Evolutionary conservation across 2,797 vertebrate genomes (phyloP).

Genomic region (Masticophis lateralis): DNA sequence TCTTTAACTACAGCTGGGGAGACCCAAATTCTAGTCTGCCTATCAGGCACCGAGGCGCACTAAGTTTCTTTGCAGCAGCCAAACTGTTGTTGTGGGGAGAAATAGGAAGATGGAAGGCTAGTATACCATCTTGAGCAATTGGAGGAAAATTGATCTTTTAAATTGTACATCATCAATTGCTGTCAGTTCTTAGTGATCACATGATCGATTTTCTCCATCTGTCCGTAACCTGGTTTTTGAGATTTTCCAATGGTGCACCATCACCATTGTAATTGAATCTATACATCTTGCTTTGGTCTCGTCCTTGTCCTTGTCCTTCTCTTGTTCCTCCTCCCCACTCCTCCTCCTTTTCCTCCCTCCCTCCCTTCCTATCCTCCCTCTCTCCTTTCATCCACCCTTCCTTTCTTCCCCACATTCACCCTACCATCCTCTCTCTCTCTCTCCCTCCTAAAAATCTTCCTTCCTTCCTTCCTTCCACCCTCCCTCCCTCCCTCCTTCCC

Average conservation of each 20-base stretch:
- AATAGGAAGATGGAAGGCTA: neutral
- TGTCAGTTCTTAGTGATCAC: neutral
- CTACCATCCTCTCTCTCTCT: no score
- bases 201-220: neutral
- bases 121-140: neutral
- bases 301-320: no score
- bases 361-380: no score
- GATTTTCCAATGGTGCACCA: neutral
- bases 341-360: no score
- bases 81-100: neutral
- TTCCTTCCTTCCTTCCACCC: no score
- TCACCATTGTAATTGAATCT: neutral
- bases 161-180: neutral
- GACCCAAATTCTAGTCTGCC: neutral
- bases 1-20: neutral
- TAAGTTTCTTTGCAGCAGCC: neutral
- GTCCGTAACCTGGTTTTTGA: neutral
- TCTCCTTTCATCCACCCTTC: no score
- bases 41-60: neutral
- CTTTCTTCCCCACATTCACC: no score
- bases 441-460: no score
- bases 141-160: neutral
- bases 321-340: no score
- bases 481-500: no score
- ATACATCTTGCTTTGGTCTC: neutral